These are phyloP conservation scores for Rotaria macrura DNA, from an alignment of 2,888 invertebrate species.

Conservation along the genomic window DNA sequence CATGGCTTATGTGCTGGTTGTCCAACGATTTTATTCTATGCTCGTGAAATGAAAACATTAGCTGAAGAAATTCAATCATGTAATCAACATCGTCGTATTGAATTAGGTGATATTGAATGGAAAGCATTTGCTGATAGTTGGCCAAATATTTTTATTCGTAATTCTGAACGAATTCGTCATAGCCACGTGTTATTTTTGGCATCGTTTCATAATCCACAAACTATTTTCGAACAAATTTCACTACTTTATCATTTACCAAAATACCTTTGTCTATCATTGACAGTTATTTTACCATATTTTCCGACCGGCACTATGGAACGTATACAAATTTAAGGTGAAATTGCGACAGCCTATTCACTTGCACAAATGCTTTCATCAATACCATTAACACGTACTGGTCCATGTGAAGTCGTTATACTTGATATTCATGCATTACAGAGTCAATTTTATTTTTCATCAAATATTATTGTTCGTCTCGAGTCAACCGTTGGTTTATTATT, in stretches of 20 bases:
- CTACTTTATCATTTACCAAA: slow-evolving; percentile 36
- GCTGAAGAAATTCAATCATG: not conserved
- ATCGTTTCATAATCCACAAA: slow-evolving; percentile 48
- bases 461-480: slow-evolving; percentile 46
- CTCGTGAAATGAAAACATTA: not conserved
- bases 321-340: slow-evolving; percentile 50
- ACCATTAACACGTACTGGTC: slow-evolving; percentile 48
- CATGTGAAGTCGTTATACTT: slow-evolving; percentile 49
- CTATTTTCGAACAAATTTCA: slow-evolving; percentile 50
- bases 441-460: slow-evolving; percentile 49
- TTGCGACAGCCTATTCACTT: slow-evolving; percentile 50
- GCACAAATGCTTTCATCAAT: slow-evolving; percentile 47
- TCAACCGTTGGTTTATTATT: slow-evolving; percentile 47
- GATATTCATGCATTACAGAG: slow-evolving; percentile 51
- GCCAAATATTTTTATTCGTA: slow-evolving; percentile 49
- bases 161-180: slow-evolving; percentile 48
- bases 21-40: not conserved
- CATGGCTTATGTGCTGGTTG: not conserved
- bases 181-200: slow-evolving; percentile 50
- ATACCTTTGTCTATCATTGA: slow-evolving; percentile 48
- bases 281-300: slow-evolving; percentile 50
- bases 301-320: slow-evolving; percentile 52
- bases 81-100: not conserved
- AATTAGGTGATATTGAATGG: slow-evolving; percentile 42
- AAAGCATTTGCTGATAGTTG: slow-evolving; percentile 49